A percentile compares a stretch with the other conserved stretches of the same genome.
These are phyloP conservation scores for Noctua comes DNA, from an alignment of 2,888 invertebrate genomes.

Conservation along the genomic window DNA sequence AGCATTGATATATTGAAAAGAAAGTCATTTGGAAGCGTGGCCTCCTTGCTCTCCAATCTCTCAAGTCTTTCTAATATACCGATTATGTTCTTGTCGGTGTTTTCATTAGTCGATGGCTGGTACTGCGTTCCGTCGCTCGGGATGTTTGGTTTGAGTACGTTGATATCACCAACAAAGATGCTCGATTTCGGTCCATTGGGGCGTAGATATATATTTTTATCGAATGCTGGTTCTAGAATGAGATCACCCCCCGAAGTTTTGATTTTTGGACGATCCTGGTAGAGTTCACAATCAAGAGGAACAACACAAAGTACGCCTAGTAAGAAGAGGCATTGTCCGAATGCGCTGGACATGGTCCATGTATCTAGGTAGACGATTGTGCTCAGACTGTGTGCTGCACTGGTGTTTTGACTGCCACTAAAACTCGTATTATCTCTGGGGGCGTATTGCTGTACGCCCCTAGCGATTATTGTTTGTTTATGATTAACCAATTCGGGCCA, in stretches of 20 bases:
- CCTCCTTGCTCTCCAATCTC: constrained; percentile 74
- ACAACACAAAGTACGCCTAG: constrained; percentile 68
- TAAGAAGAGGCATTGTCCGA: constrained; percentile 70
- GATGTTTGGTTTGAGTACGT: constrained; percentile 89
- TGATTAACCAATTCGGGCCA: constrained; percentile 41
- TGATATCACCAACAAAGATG: constrained; percentile 93
- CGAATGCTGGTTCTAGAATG: constrained; percentile 93
- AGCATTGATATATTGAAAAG: constrained; percentile 74
- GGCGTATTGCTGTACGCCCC: constrained; percentile 63
- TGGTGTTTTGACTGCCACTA: neutral
- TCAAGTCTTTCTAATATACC: constrained; percentile 77
- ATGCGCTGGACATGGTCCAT: constrained; percentile 77
- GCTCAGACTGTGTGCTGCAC: constrained; percentile 53
- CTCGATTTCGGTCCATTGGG: constrained; percentile 92
- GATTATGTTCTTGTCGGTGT: constrained; percentile 67
- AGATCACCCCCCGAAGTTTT: constrained; percentile 93
- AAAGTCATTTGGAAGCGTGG: constrained; percentile 63
- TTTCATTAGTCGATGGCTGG: constrained; percentile 54
- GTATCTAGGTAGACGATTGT: constrained; percentile 52
- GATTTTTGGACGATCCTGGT: constrained; percentile 90
- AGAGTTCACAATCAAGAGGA: constrained; percentile 89
- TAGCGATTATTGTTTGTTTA: constrained; percentile 25
- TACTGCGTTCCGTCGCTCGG: constrained; percentile 60
- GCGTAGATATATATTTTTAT: constrained; percentile 94
- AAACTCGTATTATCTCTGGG: constrained; percentile 43